Evolutionary conservation across 1,140 invertebrate species (phyloP), one percentile per base, ranked within the genome.

Genomic region (Drosophila orena): DNA sequence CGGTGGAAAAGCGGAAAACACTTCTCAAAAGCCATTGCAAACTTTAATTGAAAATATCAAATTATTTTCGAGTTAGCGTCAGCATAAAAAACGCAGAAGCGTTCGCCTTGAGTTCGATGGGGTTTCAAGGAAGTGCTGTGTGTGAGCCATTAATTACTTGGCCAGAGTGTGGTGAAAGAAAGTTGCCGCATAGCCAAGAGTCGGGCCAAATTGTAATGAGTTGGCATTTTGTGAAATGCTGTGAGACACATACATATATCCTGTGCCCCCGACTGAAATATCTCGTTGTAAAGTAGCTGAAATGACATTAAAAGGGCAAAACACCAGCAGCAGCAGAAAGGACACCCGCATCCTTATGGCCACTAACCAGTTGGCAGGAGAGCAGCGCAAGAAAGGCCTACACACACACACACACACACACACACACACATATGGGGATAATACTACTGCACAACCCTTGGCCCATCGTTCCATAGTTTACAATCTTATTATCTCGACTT

Each of bases 31-130:
- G 43, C 77, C 52, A 69, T 74, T 77, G 72, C 68, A 86, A 78
- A 86, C 78, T 86, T 86, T 79, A 84, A 84, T 90, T 90, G 85
- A 85, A 85, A 89, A 74, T 78, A 72, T 90, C 70, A 78, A 85
- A 89, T 90, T 89, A 89, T 79, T 75, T 90, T 90, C 74, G 72
- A 81, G 85, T 85, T 79, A 79, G 73, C 80, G 85, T 89, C 85
- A 89, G 86, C 85, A 79, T 37, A 84, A 85, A 83, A 79, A 72
- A 38, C 53, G 35, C n/a, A 24, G n/a, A 60, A 34, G 56, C 53
- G 30, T 20, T 30, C 30, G 50, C 49, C 46, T 59, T 57, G 43
- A 68, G 54, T 59, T 55, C 54, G 53, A 70, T 79, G 57, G 54
- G 59, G 50, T 50, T 42, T 37, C 37, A 38, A 38, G 20, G n/a